A percentile compares a stretch with the other conserved stretches of the same genome.
Conservation (phyloP, 2,888 invertebrate genomes). For the Pammene fasciana region DNA sequence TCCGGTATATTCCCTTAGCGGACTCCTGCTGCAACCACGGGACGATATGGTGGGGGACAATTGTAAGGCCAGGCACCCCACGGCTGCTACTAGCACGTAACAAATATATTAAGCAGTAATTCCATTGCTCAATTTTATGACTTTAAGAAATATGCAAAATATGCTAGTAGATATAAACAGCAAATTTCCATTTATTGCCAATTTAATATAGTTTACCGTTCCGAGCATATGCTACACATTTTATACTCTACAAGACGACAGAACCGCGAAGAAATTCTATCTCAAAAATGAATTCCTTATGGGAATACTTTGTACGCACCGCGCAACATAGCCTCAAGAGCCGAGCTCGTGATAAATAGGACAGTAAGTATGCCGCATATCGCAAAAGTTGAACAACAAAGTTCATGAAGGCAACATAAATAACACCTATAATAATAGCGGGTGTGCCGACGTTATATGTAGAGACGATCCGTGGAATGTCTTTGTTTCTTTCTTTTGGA, state of each 20-base stretch:
- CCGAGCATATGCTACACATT: neutral
- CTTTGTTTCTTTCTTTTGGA: slow-evolving; percentile 14
- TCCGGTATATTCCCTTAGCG: too few relatives aligned
- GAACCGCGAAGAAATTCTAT: slow-evolving; percentile 24
- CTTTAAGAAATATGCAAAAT: too few relatives aligned
- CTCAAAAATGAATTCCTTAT: slow-evolving; percentile 23
- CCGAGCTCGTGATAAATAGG: slow-evolving; percentile 42
- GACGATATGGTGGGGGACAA: too few relatives aligned
- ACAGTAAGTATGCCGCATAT: slow-evolving; percentile 43
- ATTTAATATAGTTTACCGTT: too few relatives aligned
- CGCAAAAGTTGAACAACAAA: slow-evolving; percentile 42
- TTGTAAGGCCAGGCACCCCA: too few relatives aligned
- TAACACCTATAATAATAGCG: slow-evolving; percentile 29
- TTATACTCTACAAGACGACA: slow-evolving; percentile 16
- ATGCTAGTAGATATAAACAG: too few relatives aligned
- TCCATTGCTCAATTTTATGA: too few relatives aligned
- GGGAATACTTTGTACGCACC: slow-evolving; percentile 20
- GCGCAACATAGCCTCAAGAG: slow-evolving; percentile 11
- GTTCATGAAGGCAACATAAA: slow-evolving; percentile 39
- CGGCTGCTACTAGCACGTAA: too few relatives aligned
- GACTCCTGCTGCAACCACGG: too few relatives aligned
- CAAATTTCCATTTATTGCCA: too few relatives aligned
- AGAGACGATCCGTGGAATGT: slow-evolving; percentile 17
- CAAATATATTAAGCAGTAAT: too few relatives aligned
- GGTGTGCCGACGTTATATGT: slow-evolving; percentile 1